Evolutionary conservation across 2,797 vertebrate species (phyloP).

Genomic region (Epinephelus coioides): DNA sequence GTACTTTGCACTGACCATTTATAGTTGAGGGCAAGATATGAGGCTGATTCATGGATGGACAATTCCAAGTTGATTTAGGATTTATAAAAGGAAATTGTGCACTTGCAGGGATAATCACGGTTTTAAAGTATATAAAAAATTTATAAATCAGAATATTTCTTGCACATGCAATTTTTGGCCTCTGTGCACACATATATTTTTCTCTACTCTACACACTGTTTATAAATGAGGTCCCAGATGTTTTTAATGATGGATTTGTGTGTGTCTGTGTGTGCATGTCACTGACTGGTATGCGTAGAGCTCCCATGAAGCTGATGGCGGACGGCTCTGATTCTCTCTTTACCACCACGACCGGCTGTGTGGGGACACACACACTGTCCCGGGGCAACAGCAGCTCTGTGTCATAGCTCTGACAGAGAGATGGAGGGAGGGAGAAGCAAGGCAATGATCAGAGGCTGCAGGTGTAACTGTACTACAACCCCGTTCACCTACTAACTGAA

Average conservation of each 20-base stretch:
- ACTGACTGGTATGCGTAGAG: constrained; percentile 91
- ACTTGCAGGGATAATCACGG: too few relatives aligned
- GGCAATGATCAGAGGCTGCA: not conserved
- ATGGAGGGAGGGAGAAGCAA: not conserved
- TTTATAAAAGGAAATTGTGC: too few relatives aligned
- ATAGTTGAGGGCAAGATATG: too few relatives aligned
- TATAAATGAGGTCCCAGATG: not conserved
- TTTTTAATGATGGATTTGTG: not conserved
- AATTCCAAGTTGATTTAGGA: too few relatives aligned
- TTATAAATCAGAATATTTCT: too few relatives aligned
- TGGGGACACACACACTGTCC: constrained; percentile 70
- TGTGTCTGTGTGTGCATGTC: not conserved
- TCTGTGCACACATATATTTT: too few relatives aligned
- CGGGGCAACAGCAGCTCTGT: constrained; percentile 82
- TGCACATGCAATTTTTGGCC: too few relatives aligned
- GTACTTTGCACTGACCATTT: too few relatives aligned
- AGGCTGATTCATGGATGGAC: too few relatives aligned
- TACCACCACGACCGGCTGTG: constrained; percentile 83
- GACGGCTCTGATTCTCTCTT: constrained; percentile 81
- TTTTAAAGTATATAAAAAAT: too few relatives aligned
- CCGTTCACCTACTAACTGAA: not conserved
- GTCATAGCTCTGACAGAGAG: constrained; percentile 78
- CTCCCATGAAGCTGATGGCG: constrained; percentile 95
- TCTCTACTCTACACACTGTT: too few relatives aligned
- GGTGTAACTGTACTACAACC: too few relatives aligned